phyloP scores from a whole-genome alignment of 2,797 vertebrate species.

The Coendou prehensilis region DNA sequence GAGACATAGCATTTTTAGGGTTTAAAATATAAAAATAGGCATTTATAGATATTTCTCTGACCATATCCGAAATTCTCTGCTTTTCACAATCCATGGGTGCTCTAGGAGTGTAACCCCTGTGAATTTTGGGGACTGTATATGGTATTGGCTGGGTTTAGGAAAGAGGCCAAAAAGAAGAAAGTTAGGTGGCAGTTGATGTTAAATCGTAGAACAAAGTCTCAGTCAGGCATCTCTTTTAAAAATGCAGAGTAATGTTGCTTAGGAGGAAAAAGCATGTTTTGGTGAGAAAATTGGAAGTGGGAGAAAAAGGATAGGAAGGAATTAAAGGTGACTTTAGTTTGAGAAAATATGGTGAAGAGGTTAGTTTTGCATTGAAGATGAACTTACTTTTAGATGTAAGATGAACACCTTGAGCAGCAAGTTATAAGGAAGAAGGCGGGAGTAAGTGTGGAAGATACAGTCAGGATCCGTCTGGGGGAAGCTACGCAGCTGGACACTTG shows the following conservation, averaged over 20 bases:
- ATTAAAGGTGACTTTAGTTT: background rate
- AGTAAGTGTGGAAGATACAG: background rate
- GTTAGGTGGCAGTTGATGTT: background rate
- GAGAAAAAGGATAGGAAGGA: background rate
- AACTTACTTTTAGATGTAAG: background rate
- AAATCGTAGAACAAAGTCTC: background rate
- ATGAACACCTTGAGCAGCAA: background rate
- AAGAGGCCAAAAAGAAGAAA: background rate
- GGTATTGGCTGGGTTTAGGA: background rate
- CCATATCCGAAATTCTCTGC: too few relatives aligned
- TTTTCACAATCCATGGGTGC: too few relatives aligned
- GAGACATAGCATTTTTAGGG: background rate
- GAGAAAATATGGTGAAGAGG: background rate
- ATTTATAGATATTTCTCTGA: too few relatives aligned
- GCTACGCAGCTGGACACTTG: too few relatives aligned
- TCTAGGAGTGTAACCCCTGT: too few relatives aligned
- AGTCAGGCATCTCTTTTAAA: background rate
- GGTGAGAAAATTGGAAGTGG: background rate
- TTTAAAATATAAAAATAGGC: too few relatives aligned
- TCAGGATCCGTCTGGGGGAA: background rate
- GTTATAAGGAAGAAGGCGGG: background rate
- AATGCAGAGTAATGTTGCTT: background rate
- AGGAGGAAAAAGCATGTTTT: background rate
- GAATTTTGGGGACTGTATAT: background rate
- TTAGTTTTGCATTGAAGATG: background rate